A percentile compares a stretch with the other conserved stretches of the same genome.
These are phyloP conservation scores for Drosophila subpulchrella DNA, from an alignment of 1,140 invertebrate species.

Conservation along the genomic window DNA sequence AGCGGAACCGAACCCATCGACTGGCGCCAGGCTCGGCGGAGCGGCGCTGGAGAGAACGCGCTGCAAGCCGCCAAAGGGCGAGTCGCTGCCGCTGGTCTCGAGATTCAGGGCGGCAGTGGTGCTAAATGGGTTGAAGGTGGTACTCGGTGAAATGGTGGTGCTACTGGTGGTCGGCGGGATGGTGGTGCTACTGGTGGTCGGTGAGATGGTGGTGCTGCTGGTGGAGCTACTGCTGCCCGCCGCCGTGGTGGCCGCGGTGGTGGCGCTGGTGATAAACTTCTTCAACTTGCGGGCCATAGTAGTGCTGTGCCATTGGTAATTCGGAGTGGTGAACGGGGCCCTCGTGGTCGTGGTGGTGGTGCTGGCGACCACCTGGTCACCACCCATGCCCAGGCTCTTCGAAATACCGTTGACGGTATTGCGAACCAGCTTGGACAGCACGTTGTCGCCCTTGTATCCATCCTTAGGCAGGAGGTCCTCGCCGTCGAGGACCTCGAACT, in stretches of 20 bases:
- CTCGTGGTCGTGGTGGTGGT: slow-evolving; percentile 85
- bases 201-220: slow-evolving; percentile 33
- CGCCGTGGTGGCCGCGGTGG: slow-evolving; percentile 85
- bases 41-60: slow-evolving; percentile 69
- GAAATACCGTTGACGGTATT: slow-evolving; percentile 80
- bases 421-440: slow-evolving; percentile 80
- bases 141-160: slow-evolving; percentile 77
- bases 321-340: slow-evolving; percentile 82
- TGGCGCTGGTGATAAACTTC: slow-evolving; percentile 85
- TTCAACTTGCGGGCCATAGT: slow-evolving; percentile 84
- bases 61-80: slow-evolving; percentile 65
- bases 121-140: slow-evolving; percentile 73
- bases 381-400: slow-evolving; percentile 78
- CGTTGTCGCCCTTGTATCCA: slow-evolving; percentile 78
- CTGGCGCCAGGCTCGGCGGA: slow-evolving; percentile 51
- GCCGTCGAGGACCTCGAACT: slow-evolving; percentile 81
- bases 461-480: slow-evolving; percentile 77
- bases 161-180: slow-evolving; percentile 8
- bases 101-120: slow-evolving; percentile 30
- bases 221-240: slow-evolving; percentile 84
- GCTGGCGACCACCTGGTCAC: slow-evolving; percentile 54
- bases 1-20: slow-evolving; percentile 65
- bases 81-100: slow-evolving; percentile 60
- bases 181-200: slow-evolving; percentile 69
- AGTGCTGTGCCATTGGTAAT: slow-evolving; percentile 81